These are phyloP conservation scores for Tricholaema leucomelas DNA, from an alignment of 2,113 vertebrate species.

Conservation along the genomic window DNA sequence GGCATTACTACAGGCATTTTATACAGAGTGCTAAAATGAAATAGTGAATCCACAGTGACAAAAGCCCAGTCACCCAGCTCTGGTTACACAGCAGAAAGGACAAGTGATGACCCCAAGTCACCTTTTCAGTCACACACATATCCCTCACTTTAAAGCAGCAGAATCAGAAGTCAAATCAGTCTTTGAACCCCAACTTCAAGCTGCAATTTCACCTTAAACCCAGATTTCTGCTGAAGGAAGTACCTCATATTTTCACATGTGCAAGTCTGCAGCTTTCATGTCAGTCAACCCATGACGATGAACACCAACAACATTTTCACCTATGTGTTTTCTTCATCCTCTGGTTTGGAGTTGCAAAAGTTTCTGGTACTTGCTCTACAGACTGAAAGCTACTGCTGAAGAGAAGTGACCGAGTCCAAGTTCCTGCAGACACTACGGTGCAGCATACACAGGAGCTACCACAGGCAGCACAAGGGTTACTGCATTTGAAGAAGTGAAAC, in stretches of 20 bases:
- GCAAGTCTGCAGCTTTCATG: neutral
- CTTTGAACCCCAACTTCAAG: neutral
- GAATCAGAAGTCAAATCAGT: neutral
- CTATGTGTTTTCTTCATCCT: neutral
- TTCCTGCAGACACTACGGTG: neutral
- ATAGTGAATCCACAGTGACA: neutral
- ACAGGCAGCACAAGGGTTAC: neutral
- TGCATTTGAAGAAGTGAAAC: neutral
- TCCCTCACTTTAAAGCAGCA: accelerated
- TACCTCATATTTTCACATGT: neutral
- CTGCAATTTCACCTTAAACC: neutral
- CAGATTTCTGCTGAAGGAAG: neutral
- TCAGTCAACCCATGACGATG: neutral
- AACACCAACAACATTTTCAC: accelerated
- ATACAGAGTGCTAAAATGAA: neutral
- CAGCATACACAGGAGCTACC: neutral
- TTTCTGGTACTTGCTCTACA: neutral
- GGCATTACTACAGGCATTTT: neutral
- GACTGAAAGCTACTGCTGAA: neutral
- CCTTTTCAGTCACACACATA: neutral
- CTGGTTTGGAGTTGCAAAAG: neutral
- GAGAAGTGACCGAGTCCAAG: neutral
- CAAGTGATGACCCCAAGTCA: neutral
- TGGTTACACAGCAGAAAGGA: neutral
- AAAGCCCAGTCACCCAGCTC: neutral